These are phyloP conservation scores for Listrodromus nycthemerus DNA, from an alignment of 2,888 invertebrate species.

Conservation along the genomic window DNA sequence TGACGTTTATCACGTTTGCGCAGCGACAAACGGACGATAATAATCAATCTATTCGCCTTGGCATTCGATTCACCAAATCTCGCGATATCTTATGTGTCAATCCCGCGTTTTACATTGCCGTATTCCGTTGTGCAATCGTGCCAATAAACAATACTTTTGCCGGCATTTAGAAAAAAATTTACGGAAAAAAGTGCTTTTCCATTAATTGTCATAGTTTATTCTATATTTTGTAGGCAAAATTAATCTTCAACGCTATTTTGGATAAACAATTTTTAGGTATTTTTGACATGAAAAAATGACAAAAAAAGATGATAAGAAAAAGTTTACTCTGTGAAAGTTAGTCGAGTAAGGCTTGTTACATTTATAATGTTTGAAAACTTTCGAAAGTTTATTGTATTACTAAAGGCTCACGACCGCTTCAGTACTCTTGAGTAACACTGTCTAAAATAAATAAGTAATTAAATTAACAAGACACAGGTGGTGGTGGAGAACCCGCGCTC, in stretches of 20 bases:
- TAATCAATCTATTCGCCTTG: not conserved
- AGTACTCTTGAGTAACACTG: slow-evolving; percentile 30
- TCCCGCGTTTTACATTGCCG: not conserved
- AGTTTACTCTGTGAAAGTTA: slow-evolving; percentile 28
- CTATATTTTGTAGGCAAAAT: slow-evolving; percentile 37
- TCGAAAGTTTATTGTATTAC: slow-evolving; percentile 27
- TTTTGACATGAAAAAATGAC: slow-evolving; percentile 44
- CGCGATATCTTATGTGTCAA: not conserved
- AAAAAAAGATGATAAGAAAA: slow-evolving; percentile 11
- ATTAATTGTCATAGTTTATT: slow-evolving; percentile 11
- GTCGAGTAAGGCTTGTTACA: slow-evolving; percentile 47
- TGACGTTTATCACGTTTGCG: slow-evolving; percentile 22
- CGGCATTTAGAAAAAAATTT: not conserved
- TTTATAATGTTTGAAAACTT: slow-evolving; percentile 45
- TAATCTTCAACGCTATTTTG: slow-evolving; percentile 58
- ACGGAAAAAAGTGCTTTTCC: not conserved
- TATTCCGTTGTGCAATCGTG: slow-evolving; percentile 15
- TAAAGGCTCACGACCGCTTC: slow-evolving; percentile 28
- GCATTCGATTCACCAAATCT: not conserved
- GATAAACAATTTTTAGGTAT: slow-evolving; percentile 57
- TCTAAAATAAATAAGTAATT: slow-evolving; percentile 10
- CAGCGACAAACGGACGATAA: slow-evolving; percentile 1
- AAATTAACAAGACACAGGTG: not conserved
- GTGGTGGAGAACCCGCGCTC: slow-evolving; percentile 19
- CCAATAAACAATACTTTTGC: not conserved